phyloP scores from a whole-genome alignment of 2,113 vertebrate genomes.

The Oryzias javanicus region DNA sequence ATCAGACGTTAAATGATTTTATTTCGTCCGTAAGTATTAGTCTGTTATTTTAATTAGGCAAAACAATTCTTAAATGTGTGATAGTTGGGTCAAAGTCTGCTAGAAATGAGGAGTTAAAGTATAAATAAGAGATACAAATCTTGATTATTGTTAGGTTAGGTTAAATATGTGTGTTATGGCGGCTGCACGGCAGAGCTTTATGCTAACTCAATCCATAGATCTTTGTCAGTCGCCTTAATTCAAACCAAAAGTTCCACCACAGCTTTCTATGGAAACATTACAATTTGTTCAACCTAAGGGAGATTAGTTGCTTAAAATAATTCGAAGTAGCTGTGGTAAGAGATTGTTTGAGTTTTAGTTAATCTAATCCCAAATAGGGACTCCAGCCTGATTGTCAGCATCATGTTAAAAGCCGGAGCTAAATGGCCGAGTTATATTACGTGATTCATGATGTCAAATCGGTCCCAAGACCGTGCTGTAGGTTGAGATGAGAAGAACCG shows the following conservation, averaged over 20 bases:
- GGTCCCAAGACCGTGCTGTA: constrained; percentile 11
- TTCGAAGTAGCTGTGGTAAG: constrained; percentile 12
- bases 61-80: constrained; percentile 11
- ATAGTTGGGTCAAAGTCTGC: constrained; percentile 10
- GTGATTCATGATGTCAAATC: constrained; percentile 24
- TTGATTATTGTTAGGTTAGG: not conserved
- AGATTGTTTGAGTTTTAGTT: constrained; percentile 38
- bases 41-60: constrained; percentile 11
- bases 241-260: not conserved
- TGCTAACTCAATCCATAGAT: not conserved
- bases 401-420: constrained; percentile 22
- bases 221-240: not conserved
- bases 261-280: no score
- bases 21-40: constrained; percentile 11
- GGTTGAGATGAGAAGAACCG: constrained; percentile 36
- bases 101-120: constrained; percentile 4
- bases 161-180: not conserved
- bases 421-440: constrained; percentile 31
- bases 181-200: not conserved
- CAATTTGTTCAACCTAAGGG: no score
- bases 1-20: constrained; percentile 37
- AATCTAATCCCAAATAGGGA: constrained; percentile 28
- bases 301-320: constrained; percentile 21
- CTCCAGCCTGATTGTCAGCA: constrained; percentile 24
- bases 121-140: not conserved